These are phyloP conservation scores for Drosophila meridiana DNA, from an alignment of 2,888 invertebrate species.

Conservation along the genomic window DNA sequence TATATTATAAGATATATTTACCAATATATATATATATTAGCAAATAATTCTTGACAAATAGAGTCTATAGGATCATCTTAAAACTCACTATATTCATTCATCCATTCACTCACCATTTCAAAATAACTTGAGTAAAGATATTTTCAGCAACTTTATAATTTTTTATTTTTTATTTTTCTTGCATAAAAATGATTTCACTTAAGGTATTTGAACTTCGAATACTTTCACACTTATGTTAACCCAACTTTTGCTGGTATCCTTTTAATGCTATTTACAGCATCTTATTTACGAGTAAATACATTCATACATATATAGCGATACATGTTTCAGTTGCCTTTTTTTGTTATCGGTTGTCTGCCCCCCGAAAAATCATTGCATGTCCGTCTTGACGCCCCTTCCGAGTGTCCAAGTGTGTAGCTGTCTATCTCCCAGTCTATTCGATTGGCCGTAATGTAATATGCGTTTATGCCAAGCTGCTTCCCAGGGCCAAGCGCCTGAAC, in stretches of 20 bases:
- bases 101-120: too few species aligned
- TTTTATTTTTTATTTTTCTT: too few species aligned
- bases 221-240: not conserved
- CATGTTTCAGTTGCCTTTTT: not conserved
- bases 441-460: conserved; percentile 67
- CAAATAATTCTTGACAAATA: too few species aligned
- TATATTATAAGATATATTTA: too few species aligned
- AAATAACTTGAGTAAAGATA: too few species aligned
- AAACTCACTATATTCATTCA: too few species aligned
- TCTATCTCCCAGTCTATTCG: conserved; percentile 53
- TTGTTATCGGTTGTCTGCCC: conserved; percentile 49
- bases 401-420: conserved; percentile 30
- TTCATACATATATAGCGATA: not conserved
- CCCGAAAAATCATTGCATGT: conserved; percentile 38
- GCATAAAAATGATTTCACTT: not conserved
- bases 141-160: too few species aligned
- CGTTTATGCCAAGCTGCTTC: conserved; percentile 53
- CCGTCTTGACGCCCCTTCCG: conserved; percentile 11
- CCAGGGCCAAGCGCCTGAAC: conserved; percentile 48
- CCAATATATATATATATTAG: too few species aligned
- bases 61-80: too few species aligned
- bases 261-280: conserved; percentile 20
- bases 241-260: not conserved
- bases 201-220: not conserved
- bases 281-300: conserved; percentile 6